Evolutionary conservation across 2,888 invertebrate species (phyloP).

Genomic region (Drosophila acutilabella): DNA sequence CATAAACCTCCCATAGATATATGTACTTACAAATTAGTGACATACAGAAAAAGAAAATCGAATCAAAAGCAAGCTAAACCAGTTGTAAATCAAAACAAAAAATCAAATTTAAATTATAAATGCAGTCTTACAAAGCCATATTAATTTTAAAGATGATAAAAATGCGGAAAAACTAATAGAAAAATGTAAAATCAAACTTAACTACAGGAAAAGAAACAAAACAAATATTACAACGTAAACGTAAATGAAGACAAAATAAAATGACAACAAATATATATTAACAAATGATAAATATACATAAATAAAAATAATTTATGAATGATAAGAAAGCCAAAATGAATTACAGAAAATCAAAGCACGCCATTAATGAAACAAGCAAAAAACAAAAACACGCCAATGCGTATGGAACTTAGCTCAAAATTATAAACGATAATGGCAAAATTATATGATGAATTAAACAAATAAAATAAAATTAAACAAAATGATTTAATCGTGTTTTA

Average conservation of each 20-base stretch:
- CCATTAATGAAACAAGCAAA: slow-evolving; percentile 29
- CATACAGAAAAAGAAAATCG: slow-evolving; percentile 8
- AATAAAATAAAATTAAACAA: slow-evolving; percentile 51
- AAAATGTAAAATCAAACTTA: slow-evolving; percentile 78
- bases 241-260: slow-evolving; percentile 30
- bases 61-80: slow-evolving; percentile 50
- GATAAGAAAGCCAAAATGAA: slow-evolving; percentile 62
- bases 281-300: slow-evolving; percentile 62
- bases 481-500: background rate
- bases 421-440: slow-evolving; percentile 70
- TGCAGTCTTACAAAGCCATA: slow-evolving; percentile 25
- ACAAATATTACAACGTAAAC: slow-evolving; percentile 36
- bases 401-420: slow-evolving; percentile 75
- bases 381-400: slow-evolving; percentile 44
- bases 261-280: slow-evolving; percentile 35
- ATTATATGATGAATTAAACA: slow-evolving; percentile 77
- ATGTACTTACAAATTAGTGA: slow-evolving; percentile 29
- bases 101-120: slow-evolving; percentile 45
- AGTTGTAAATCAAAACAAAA: slow-evolving; percentile 63
- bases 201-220: slow-evolving; percentile 69
- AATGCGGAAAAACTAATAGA: slow-evolving; percentile 43
- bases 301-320: slow-evolving; percentile 61
- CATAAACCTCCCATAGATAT: slow-evolving; percentile 45
- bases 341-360: slow-evolving; percentile 70
- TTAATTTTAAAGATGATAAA: slow-evolving; percentile 23